phyloP scores from a whole-genome alignment of 2,113 vertebrate species.

The Clarias gariepinus region DNA sequence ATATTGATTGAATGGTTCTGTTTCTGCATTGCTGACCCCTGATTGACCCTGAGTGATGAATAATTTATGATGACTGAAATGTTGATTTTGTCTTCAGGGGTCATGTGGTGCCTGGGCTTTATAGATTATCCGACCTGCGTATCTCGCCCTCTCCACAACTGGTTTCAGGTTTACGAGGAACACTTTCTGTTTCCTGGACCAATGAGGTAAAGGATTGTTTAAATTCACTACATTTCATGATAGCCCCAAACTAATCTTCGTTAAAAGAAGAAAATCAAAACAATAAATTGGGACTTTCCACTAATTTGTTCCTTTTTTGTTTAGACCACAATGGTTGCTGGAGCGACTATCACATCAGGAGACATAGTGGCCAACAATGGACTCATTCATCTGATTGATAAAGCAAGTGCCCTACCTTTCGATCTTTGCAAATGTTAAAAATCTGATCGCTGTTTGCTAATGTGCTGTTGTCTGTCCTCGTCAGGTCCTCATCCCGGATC shows the following conservation, averaged over 20 bases:
- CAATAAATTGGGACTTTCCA: background rate
- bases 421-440: background rate
- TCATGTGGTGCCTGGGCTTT: slow-evolving; percentile 76
- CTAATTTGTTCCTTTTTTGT: slow-evolving; percentile 11
- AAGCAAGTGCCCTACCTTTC: slow-evolving; percentile 80
- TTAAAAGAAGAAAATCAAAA: background rate
- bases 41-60: background rate
- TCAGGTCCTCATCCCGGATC: slow-evolving; percentile 82
- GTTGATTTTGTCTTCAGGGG: slow-evolving; percentile 68
- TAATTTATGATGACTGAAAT: background rate
- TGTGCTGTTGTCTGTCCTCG: background rate
- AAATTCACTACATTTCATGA: background rate
- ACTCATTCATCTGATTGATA: slow-evolving; percentile 85
- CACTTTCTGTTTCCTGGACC: slow-evolving; percentile 73
- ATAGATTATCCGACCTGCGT: slow-evolving; percentile 72
- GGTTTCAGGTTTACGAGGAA: slow-evolving; percentile 74
- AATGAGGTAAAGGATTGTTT: slow-evolving; percentile 71
- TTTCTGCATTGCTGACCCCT: background rate
- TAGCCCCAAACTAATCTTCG: background rate
- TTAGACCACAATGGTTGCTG: slow-evolving; percentile 77
- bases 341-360: slow-evolving; percentile 71
- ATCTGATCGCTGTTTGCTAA: background rate
- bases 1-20: background rate
- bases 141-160: slow-evolving; percentile 67
- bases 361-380: slow-evolving; percentile 84